Evolutionary conservation across 1,140 invertebrate species (phyloP).

Genomic region (Philaenus spumarius): DNA sequence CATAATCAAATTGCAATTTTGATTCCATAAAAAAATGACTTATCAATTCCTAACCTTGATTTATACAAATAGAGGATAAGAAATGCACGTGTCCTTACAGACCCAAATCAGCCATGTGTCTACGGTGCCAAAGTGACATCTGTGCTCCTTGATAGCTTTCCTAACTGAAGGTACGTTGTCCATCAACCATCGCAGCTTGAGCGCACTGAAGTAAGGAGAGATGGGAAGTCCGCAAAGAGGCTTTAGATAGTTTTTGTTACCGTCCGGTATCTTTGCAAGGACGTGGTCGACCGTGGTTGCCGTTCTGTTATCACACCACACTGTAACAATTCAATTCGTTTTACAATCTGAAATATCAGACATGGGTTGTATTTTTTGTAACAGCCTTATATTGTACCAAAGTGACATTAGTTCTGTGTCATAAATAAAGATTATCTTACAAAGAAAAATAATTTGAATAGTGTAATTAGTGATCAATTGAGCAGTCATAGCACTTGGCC

Average conservation of each 20-base stretch:
- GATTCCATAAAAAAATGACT: too few species aligned
- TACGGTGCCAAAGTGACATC: conserved; percentile 88
- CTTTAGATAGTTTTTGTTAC: conserved; percentile 68
- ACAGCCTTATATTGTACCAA: conserved; percentile 39
- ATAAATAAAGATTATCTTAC: conserved; percentile 64
- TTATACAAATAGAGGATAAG: too few species aligned
- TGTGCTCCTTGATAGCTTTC: conserved; percentile 64
- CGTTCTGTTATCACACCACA: conserved; percentile 84
- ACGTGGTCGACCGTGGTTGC: conserved; percentile 76
- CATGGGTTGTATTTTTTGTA: conserved; percentile 31
- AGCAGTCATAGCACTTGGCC: too few species aligned
- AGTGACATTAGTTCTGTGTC: conserved; percentile 47
- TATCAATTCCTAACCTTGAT: too few species aligned
- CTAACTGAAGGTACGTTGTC: conserved; percentile 79
- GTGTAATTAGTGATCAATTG: background rate
- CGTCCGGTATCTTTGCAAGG: conserved; percentile 62
- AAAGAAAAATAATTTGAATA: conserved; percentile 55
- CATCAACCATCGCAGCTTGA: conserved; percentile 87
- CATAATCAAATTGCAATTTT: too few species aligned
- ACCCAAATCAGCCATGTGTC: conserved; percentile 96
- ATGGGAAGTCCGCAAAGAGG: conserved; percentile 85
- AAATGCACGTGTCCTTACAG: conserved; percentile 20
- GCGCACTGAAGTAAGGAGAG: conserved; percentile 92
- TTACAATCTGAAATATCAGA: conserved; percentile 17
- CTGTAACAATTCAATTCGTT: conserved; percentile 41